Percentiles rank a stretch among this genome's conserved stretches.
phyloP scores from a whole-genome alignment of 2,888 invertebrate genomes.

The Drosophila borborema region DNA sequence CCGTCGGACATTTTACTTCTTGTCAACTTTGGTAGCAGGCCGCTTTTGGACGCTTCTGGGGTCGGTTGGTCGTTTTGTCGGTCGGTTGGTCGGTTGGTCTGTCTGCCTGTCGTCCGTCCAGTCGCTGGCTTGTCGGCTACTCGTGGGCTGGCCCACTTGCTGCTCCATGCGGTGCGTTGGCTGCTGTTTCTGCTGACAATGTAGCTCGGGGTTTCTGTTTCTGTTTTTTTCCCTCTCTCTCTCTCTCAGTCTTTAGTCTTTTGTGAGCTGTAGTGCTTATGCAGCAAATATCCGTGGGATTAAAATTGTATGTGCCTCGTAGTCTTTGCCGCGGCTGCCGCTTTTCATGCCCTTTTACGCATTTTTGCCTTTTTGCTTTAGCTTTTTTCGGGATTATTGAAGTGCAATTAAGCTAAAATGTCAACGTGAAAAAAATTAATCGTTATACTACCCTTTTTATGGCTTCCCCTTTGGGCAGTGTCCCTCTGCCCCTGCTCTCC shows the following conservation, averaged over 20 bases:
- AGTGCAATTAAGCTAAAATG: constrained; percentile 85
- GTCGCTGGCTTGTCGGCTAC: constrained; percentile 12
- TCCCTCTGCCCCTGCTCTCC: not conserved
- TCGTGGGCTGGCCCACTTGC: constrained; percentile 73
- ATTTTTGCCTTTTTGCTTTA: constrained; percentile 74
- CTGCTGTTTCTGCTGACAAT: constrained; percentile 70
- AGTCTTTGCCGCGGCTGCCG: constrained; percentile 66
- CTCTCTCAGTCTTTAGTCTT: constrained; percentile 8
- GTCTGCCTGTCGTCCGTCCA: constrained; percentile 3
- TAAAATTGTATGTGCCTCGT: constrained; percentile 74
- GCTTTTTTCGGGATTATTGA: constrained; percentile 83
- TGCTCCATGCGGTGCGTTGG: constrained; percentile 59
- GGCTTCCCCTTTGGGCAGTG: constrained; percentile 56
- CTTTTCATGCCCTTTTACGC: constrained; percentile 82
- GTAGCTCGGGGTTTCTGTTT: constrained; percentile 56
- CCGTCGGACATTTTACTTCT: constrained; percentile 84
- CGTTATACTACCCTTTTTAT: constrained; percentile 82
- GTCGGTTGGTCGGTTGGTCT: constrained; percentile 9
- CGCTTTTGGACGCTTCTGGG: constrained; percentile 52
- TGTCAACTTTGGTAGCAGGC: constrained; percentile 80
- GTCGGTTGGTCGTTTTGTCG: constrained; percentile 23
- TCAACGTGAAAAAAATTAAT: constrained; percentile 82
- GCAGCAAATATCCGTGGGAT: constrained; percentile 82
- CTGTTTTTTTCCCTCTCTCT: constrained; percentile 15
- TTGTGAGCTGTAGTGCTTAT: constrained; percentile 68